phyloP scores from a whole-genome alignment of 2,113 vertebrate genomes.

The Microcebus tavaratra region DNA sequence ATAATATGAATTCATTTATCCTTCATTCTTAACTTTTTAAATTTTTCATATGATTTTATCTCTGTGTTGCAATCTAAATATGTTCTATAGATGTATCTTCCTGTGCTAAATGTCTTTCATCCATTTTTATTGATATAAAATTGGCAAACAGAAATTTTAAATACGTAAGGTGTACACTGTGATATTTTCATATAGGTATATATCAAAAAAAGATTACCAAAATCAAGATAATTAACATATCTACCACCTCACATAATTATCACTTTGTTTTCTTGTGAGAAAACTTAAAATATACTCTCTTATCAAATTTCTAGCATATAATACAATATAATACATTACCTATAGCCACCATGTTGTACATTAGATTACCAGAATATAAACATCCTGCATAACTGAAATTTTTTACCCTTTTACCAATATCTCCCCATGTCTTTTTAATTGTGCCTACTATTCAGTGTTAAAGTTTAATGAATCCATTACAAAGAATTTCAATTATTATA shows the following conservation, averaged over 20 bases:
- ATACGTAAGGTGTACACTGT: background rate
- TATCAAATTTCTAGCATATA: background rate
- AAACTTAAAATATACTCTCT: background rate
- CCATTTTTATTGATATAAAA: background rate
- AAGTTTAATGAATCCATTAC: background rate
- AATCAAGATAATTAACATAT: background rate
- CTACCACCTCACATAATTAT: background rate
- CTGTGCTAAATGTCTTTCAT: background rate
- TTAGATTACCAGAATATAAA: background rate
- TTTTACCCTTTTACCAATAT: background rate
- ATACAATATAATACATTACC: background rate
- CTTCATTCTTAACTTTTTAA: background rate
- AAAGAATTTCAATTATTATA: background rate
- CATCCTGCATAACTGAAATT: background rate
- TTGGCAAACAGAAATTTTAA: background rate
- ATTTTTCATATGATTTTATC: background rate
- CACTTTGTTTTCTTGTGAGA: no score
- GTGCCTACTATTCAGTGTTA: background rate
- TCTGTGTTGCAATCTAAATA: background rate
- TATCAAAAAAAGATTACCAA: background rate
- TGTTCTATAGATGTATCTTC: background rate
- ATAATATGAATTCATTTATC: background rate
- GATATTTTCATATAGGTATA: background rate
- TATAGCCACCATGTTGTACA: background rate
- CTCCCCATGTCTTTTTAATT: background rate